Base-by-base conservation (phyloP, 2,888 invertebrate genomes). In the Sepiola atlantica region DNA sequence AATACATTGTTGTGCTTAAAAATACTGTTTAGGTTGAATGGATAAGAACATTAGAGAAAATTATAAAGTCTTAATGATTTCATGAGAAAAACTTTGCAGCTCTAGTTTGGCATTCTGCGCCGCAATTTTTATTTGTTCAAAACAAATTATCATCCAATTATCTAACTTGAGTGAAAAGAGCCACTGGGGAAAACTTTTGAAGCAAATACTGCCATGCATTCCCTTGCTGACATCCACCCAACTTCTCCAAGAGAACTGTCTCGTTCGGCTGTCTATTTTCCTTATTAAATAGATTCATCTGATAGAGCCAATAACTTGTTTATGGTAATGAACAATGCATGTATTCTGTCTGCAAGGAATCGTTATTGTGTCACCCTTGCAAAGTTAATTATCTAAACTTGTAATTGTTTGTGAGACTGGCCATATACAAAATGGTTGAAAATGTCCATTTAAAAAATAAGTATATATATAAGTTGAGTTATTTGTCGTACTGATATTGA, bases 251-350 rank as follows among this genome's bases (percentile, higher is more conserved):
- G n/a, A 77, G n/a, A 77, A 77, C 16, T 77, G 77, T 77, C 77
- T 28, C 28, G 77, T n/a, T 77, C 18, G 16, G n/a, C 28, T 61
- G 61, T 28, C 77, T 77, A n/a, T 77, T n/a, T 77, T n/a, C 28
- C n/a, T n/a, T 77, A 77, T 77, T n/a, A 77, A 77, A 77, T 77
- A n/a, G 77, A 77, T 77, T 77, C 77, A 77, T n/a, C n/a, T 77
- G n/a, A 77, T 77, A n/a, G 28, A 28, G 77, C n/a, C 77, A 77
- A 77, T 77, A 77, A 77, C 77, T 77, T 77, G 77, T n/a, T 77
- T 77, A 77, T 77, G n/a, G 77, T 16, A n/a, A 77, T 28, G 77
- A 77, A 77, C 77, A n/a, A 77, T 77, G 10, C 28, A 10, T 77
- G 77, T 77, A 77, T 28, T 77, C n/a, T 77, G 77, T n/a, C 77